phyloP scores from a whole-genome alignment of 2,797 vertebrate genomes.

The Kryptopterus vitreolus region DNA sequence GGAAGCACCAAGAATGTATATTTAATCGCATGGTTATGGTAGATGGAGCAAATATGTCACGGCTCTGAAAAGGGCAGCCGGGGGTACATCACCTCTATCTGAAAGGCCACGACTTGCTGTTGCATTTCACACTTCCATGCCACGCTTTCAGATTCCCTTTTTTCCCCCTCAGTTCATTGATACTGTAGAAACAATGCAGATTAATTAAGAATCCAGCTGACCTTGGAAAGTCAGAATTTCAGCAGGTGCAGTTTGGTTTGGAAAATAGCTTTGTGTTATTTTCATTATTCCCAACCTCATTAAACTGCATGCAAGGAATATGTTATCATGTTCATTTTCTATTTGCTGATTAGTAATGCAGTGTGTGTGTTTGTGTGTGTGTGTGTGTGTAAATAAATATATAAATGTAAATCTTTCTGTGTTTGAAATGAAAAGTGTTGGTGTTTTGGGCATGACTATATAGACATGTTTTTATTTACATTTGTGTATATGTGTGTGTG shows the following conservation, averaged over 20 bases:
- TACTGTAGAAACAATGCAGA: constrained; percentile 76
- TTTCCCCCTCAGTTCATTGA: constrained; percentile 73
- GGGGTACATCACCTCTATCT: constrained; percentile 62
- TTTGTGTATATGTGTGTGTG: too few species aligned
- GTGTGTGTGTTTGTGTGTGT: too few species aligned
- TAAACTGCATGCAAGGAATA: background rate
- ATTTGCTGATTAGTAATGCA: background rate
- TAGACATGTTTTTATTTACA: too few species aligned
- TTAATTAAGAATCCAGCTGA: constrained; percentile 79
- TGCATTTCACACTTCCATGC: constrained; percentile 80
- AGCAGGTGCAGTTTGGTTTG: constrained; percentile 29
- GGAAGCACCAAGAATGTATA: constrained; percentile 64
- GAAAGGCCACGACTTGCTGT: constrained; percentile 62
- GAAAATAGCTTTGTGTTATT: constrained; percentile 29
- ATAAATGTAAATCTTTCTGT: background rate
- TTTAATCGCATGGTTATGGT: constrained; percentile 64
- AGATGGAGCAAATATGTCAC: constrained; percentile 65
- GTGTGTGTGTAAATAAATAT: constrained; percentile 12
- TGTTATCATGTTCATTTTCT: background rate
- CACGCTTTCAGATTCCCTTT: constrained; percentile 75
- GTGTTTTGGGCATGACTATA: too few species aligned
- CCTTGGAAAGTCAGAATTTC: constrained; percentile 56
- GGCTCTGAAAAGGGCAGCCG: constrained; percentile 59
- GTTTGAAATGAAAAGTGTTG: too few species aligned
- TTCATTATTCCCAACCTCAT: background rate